Evolutionary conservation across 2,113 vertebrate genomes (phyloP).

Genomic region (Tupaia tana): DNA sequence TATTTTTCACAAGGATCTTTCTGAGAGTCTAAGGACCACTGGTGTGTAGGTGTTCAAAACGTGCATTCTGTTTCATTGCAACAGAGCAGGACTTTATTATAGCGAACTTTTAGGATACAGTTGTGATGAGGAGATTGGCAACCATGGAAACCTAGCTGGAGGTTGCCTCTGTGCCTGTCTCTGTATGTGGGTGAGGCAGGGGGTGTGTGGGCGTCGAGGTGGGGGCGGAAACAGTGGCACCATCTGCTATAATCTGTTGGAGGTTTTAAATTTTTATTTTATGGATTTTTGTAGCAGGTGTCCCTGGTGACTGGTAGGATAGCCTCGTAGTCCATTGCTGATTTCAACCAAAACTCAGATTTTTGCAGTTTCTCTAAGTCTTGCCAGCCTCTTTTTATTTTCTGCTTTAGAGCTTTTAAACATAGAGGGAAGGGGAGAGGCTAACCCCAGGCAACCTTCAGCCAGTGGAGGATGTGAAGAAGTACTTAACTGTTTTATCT

Average conservation of each 20-base stretch:
- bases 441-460: neutral
- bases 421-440: neutral
- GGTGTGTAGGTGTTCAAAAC: neutral
- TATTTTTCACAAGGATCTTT: constrained; percentile 27
- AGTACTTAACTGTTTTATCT: neutral
- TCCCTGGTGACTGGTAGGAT: neutral
- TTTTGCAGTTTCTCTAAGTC: neutral
- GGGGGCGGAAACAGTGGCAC: neutral
- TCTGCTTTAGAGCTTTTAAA: neutral
- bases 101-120: constrained; percentile 14
- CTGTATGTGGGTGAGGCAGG: neutral
- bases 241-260: constrained; percentile 51
- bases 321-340: neutral
- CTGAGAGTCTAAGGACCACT: neutral
- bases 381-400: neutral
- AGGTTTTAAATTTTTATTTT: constrained; percentile 13
- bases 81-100: constrained; percentile 16
- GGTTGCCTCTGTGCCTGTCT: neutral
- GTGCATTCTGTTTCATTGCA: constrained; percentile 54
- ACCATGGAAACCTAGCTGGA: constrained; percentile 56
- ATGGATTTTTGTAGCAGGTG: neutral
- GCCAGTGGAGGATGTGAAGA: neutral
- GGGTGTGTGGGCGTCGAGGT: neutral
- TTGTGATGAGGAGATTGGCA: constrained; percentile 49
- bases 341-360: neutral